A percentile compares a stretch with the other conserved stretches of the same genome.
phyloP scores from a whole-genome alignment of 2,113 vertebrate genomes.

The Lota lota region DNA sequence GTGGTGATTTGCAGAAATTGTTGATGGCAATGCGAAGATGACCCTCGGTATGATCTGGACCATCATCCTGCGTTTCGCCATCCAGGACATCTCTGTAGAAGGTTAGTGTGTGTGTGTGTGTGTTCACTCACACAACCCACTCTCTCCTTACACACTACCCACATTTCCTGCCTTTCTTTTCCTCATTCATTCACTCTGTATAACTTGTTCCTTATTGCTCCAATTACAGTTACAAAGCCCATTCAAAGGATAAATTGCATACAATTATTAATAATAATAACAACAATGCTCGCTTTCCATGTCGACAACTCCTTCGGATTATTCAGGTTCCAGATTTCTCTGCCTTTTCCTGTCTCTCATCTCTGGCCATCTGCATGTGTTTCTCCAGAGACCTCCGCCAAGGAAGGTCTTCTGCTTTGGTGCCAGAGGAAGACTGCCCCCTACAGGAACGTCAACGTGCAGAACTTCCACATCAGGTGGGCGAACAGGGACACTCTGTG shows the following conservation, averaged over 20 bases:
- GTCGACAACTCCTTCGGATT: too few relatives aligned
- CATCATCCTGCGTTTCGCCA: constrained; percentile 90
- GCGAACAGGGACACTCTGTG: constrained; percentile 28
- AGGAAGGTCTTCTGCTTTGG: constrained; percentile 90
- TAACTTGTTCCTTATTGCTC: too few relatives aligned
- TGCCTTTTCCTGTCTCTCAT: background rate
- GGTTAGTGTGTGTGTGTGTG: constrained; percentile 57
- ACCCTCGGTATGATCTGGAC: constrained; percentile 96
- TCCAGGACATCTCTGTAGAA: constrained; percentile 94
- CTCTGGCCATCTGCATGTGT: background rate
- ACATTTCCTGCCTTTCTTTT: too few relatives aligned
- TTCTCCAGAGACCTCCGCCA: constrained; percentile 85
- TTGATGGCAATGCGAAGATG: constrained; percentile 89
- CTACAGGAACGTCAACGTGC: constrained; percentile 90
- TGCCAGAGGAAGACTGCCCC: constrained; percentile 93
- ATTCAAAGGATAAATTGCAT: too few relatives aligned
- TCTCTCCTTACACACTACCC: too few relatives aligned
- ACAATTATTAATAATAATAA: too few relatives aligned
- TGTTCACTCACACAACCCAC: background rate
- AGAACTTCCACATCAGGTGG: constrained; percentile 95
- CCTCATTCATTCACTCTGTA: too few relatives aligned
- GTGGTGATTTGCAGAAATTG: constrained; percentile 75
- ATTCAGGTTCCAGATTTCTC: background rate
- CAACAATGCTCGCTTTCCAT: too few relatives aligned
- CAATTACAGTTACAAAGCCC: too few relatives aligned